A percentile compares a stretch with the other conserved stretches of the same genome.
These are phyloP conservation scores for Corythoichthys haematopterus DNA, from an alignment of 2,113 vertebrate genomes.

Conservation along the genomic window DNA sequence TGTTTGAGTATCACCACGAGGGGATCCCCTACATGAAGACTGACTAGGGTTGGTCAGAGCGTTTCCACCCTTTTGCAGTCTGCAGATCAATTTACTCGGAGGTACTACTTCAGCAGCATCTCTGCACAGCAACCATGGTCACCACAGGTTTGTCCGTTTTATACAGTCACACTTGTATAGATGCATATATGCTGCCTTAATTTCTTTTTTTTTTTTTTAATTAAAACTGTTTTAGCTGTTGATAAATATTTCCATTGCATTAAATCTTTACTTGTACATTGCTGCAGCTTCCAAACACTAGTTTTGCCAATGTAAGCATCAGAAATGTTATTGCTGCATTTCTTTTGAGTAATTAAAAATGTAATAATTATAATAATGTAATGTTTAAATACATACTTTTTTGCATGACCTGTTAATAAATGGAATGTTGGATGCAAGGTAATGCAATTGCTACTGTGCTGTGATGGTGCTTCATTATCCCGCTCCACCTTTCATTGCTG, in stretches of 20 bases:
- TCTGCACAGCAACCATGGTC: conserved; percentile 61
- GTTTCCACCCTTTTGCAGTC: conserved; percentile 40
- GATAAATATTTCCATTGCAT: background rate
- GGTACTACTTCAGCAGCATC: conserved; percentile 18
- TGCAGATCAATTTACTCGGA: conserved; percentile 27
- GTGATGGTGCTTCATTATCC: background rate
- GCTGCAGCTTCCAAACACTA: background rate
- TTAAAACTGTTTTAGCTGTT: background rate
- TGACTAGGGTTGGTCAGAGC: conserved; percentile 3
- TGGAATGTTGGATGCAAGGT: background rate
- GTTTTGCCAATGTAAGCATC: background rate
- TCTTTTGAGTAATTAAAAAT: background rate
- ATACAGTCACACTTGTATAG: background rate
- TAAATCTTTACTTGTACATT: background rate
- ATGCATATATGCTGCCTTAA: background rate
- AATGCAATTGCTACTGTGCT: background rate
- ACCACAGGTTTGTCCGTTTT: conserved; percentile 60
- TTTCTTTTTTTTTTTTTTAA: background rate
- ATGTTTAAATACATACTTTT: background rate
- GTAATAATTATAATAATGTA: background rate
- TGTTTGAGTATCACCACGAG: conserved; percentile 41
- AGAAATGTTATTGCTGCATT: background rate
- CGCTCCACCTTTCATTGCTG: background rate
- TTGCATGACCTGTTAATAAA: background rate
- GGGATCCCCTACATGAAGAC: conserved; percentile 27